Base-by-base conservation (phyloP, 2,888 invertebrate genomes). In the Harpalus rufipes region DNA sequence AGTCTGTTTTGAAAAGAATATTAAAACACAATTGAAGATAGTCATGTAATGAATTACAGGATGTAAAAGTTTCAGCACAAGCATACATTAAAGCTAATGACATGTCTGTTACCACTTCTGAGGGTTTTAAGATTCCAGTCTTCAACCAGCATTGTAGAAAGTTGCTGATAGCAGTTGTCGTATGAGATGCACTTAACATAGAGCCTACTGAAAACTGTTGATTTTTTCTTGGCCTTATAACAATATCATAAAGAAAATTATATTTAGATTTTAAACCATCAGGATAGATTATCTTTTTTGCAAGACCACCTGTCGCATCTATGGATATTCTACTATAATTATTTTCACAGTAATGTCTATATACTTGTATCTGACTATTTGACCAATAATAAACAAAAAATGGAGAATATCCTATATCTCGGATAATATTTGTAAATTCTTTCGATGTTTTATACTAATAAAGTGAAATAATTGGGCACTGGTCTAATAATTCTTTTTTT, bases 61-160 rank as follows among this genome's bases (percentile, higher is more conserved):
- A 68, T 32, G 68, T 68, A 68, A 68, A 68, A 68, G 68, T 68
- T 39, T 5, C 39, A 68, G 68, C 68, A n/a, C 68, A 68, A 4
- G 68, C 68, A 68, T 68, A 68, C 68, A 68, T 68, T 68, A 68
- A 68, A 32, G 68, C 68, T 68, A 68, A 39, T 68, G 32, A 68
- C 68, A 68, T 68, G 25, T 68, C 68, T 68, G 68, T 68, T 16
- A 68, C 68, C 16, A 68, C 68, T 68, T 68, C 68, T 32, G 68
- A 68, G 14, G 68, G 39, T 32, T 68, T 68, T 39, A 68, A 32
- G 12, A 3, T 68, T 32, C 68, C 68, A 8, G 68, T 21, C 21
- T 63, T 10, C n/a, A 68, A 68, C 39, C 68, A 68, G 14, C 12
- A 5, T 39, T 39, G 39, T 68, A 68, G n/a, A 16, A 68, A 68